These are phyloP conservation scores for Meta bourneti DNA, from an alignment of 2,888 invertebrate species.

Conservation along the genomic window DNA sequence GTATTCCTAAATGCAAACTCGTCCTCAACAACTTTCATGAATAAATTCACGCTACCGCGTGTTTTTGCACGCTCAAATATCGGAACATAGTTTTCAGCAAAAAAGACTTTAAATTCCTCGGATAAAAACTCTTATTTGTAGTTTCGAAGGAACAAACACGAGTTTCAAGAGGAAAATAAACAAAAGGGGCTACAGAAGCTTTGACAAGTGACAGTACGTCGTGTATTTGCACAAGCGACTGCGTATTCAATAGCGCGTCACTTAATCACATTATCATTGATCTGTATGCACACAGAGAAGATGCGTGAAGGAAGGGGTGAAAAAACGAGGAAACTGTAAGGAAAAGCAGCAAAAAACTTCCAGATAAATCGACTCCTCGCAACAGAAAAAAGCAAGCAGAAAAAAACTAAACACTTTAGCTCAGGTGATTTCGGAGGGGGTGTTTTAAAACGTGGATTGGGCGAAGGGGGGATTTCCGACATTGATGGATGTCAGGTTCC, in stretches of 20 bases:
- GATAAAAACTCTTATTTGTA: neutral
- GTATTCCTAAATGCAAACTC: no score
- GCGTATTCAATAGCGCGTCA: constrained; percentile 69
- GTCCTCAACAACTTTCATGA: no score
- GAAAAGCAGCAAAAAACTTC: constrained; percentile 15
- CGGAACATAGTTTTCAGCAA: neutral
- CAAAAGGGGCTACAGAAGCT: constrained; percentile 19
- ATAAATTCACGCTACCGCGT: neutral
- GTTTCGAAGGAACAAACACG: neutral
- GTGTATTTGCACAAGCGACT: constrained; percentile 66
- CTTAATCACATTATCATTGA: constrained; percentile 74
- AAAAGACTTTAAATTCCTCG: neutral
- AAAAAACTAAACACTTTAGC: constrained; percentile 60
- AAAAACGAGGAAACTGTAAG: neutral
- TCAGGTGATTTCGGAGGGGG: constrained; percentile 53
- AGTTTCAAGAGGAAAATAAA: neutral
- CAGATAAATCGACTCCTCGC: constrained; percentile 49
- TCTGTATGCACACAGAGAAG: constrained; percentile 59
- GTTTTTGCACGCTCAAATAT: neutral
- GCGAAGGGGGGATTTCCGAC: constrained; percentile 37
- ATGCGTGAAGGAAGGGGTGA: constrained; percentile 8
- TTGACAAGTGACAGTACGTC: constrained; percentile 16
- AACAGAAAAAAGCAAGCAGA: constrained; percentile 31
- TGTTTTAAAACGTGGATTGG: constrained; percentile 58
- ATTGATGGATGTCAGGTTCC: constrained; percentile 67